A percentile compares a stretch with the other conserved stretches of the same genome.
Conservation (phyloP, 1,140 invertebrate species). For the Macrobrachium nipponense region DNA sequence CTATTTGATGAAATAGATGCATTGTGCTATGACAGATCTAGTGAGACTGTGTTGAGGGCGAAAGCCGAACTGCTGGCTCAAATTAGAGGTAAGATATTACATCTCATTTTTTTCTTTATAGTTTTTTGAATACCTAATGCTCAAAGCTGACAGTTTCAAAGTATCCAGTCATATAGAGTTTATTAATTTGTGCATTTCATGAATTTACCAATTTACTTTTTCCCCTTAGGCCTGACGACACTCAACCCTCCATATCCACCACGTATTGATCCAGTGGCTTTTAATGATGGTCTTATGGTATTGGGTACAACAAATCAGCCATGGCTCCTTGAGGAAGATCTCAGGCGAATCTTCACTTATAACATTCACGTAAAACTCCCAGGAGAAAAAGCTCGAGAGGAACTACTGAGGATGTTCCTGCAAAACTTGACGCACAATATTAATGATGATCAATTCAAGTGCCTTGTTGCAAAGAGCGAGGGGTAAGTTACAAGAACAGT, state of each 20-base stretch:
- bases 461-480: slow-evolving; percentile 63
- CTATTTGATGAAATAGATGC: slow-evolving; percentile 62
- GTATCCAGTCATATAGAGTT: not conserved
- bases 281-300: slow-evolving; percentile 58
- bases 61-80: slow-evolving; percentile 62
- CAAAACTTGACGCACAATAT: slow-evolving; percentile 53
- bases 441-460: slow-evolving; percentile 61
- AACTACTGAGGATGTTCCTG: slow-evolving; percentile 63
- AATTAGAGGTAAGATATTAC: slow-evolving; percentile 53
- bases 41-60: slow-evolving; percentile 59
- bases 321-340: slow-evolving; percentile 62
- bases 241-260: slow-evolving; percentile 59
- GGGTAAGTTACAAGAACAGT: slow-evolving; percentile 43
- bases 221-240: slow-evolving; percentile 47
- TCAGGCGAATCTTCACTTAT: slow-evolving; percentile 61
- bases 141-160: not conserved
- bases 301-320: slow-evolving; percentile 62
- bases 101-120: not conserved
- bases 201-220: not conserved
- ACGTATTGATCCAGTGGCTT: slow-evolving; percentile 26
- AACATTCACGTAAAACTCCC: slow-evolving; percentile 64
- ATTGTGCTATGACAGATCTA: slow-evolving; percentile 44
- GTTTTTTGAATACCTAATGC: not conserved
- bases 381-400: slow-evolving; percentile 60
- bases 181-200: not conserved